phyloP scores from a whole-genome alignment of 2,888 invertebrate species.

The Hipparchia sbordonii region DNA sequence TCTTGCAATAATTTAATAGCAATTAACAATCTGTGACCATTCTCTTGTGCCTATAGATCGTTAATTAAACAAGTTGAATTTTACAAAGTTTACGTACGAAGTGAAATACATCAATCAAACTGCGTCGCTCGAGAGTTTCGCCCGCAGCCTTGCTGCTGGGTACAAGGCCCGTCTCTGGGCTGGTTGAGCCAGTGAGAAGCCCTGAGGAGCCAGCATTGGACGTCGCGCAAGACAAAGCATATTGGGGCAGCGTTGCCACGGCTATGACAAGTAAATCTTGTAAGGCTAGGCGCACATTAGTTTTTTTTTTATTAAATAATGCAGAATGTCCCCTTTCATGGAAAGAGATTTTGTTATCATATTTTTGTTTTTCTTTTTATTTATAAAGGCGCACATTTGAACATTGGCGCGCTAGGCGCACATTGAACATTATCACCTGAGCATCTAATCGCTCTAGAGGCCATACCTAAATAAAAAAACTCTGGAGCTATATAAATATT shows the following conservation, averaged over 20 bases:
- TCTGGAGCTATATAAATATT: no score
- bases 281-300: no score
- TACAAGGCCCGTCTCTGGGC: slow-evolving; percentile 79
- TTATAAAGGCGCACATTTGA: no score
- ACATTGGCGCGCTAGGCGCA: no score
- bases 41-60: slow-evolving; percentile 18
- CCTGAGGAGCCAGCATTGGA: slow-evolving; percentile 78
- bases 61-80: slow-evolving; percentile 4
- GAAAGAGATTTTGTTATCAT: no score
- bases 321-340: no score
- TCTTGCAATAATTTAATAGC: slow-evolving; percentile 1
- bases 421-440: no score
- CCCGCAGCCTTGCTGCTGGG: slow-evolving; percentile 83
- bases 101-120: slow-evolving; percentile 54
- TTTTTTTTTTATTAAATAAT: no score
- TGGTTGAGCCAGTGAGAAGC: slow-evolving; percentile 74
- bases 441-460: no score
- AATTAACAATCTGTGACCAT: slow-evolving; percentile 20
- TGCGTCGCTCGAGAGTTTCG: slow-evolving; percentile 77
- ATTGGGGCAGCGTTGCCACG: slow-evolving; percentile 75
- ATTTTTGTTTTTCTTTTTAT: no score
- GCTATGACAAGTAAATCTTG: slow-evolving; percentile 64
- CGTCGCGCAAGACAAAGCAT: slow-evolving; percentile 79
- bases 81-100: slow-evolving; percentile 6
- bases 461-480: no score